These are phyloP conservation scores for Lasaia peninsularis DNA, from an alignment of 1,140 invertebrate species.

Conservation along the genomic window DNA sequence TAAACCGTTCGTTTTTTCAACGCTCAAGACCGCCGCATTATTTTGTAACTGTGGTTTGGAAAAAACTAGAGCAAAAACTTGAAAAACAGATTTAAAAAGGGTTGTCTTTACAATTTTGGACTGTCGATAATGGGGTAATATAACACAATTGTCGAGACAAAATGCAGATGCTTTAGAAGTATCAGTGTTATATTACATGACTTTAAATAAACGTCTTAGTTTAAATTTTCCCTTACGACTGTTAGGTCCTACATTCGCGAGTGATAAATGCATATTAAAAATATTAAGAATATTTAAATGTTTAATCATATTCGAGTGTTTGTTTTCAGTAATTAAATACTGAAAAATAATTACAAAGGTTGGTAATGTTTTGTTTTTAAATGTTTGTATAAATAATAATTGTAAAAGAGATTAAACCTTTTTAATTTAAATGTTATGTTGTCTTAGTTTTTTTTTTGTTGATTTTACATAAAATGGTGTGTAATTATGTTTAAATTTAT, in stretches of 20 bases:
- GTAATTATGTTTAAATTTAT: too few species aligned
- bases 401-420: too few species aligned
- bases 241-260: constrained; percentile 29
- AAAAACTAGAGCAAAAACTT: constrained; percentile 69
- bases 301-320: too few species aligned
- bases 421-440: too few species aligned
- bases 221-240: constrained; percentile 24
- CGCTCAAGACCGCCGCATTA: constrained; percentile 50
- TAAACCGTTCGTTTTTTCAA: neutral
- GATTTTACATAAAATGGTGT: too few species aligned
- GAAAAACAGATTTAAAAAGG: constrained; percentile 52
- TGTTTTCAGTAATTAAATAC: too few species aligned
- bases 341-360: too few species aligned
- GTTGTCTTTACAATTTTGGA: constrained; percentile 49
- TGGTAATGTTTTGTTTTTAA: too few species aligned
- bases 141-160: constrained; percentile 55
- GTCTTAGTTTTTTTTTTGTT: too few species aligned
- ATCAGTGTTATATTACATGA: constrained; percentile 18
- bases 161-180: constrained; percentile 26
- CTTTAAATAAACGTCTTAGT: constrained; percentile 37
- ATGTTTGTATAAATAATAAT: too few species aligned
- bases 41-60: constrained; percentile 62
- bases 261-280: neutral
- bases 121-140: constrained; percentile 53
- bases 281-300: too few species aligned